Conservation (phyloP, 2,113 vertebrate species). For the Upupa epops region DNA sequence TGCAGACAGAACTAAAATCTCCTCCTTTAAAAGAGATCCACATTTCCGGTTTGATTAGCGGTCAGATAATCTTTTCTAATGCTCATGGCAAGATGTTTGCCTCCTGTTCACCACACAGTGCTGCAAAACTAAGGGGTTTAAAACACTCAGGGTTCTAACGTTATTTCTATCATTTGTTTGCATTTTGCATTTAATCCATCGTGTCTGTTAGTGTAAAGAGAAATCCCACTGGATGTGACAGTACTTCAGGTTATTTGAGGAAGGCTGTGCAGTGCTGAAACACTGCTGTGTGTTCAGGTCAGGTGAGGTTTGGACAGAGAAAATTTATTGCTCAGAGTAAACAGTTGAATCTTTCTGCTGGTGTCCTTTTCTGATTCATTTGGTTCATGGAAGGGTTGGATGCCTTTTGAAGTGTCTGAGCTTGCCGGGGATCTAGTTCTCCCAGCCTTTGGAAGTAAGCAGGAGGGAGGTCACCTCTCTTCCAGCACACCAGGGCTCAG, state of each 20-base stretch:
- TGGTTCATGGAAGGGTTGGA: neutral
- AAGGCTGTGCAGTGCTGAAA: neutral
- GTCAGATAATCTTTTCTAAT: neutral
- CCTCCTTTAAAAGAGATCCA: neutral
- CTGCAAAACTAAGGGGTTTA: neutral
- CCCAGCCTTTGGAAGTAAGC: constrained; percentile 10
- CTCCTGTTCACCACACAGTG: neutral
- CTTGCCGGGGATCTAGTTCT: neutral
- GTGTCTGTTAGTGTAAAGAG: neutral
- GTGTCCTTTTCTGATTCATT: constrained; percentile 34
- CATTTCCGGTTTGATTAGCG: neutral
- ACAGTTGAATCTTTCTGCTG: constrained; percentile 36
- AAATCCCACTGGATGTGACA: neutral
- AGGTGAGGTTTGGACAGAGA: neutral
- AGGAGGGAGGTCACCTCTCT: neutral
- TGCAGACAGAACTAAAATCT: neutral
- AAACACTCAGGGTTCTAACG: neutral
- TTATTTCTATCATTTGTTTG: neutral
- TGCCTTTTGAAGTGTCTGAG: constrained; percentile 48
- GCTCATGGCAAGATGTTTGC: neutral
- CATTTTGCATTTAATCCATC: constrained; percentile 8
- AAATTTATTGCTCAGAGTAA: neutral
- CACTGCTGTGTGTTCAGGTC: neutral
- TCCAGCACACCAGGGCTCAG: neutral
- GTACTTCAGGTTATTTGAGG: constrained; percentile 6